Evolutionary conservation across 2,113 vertebrate genomes (phyloP).

Genomic region (Tretioscincus oriximinensis): DNA sequence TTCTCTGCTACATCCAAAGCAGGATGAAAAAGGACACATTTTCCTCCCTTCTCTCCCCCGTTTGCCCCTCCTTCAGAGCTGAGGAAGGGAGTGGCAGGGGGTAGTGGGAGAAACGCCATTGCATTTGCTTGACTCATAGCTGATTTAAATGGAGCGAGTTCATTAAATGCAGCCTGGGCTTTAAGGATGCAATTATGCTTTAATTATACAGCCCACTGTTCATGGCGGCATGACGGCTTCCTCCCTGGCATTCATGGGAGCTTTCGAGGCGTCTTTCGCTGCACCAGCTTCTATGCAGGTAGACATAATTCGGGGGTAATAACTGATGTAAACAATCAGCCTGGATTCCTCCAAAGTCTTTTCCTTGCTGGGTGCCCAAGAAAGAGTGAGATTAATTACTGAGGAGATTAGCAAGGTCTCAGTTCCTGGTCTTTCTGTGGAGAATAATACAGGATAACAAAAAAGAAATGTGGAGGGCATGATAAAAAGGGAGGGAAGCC

Average conservation of each 20-base stretch:
- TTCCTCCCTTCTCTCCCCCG: slow-evolving; percentile 1
- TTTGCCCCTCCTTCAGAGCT: not conserved
- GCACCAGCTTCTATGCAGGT: not conserved
- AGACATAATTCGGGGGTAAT: not conserved
- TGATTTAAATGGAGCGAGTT: slow-evolving; percentile 35
- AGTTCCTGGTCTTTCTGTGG: not conserved
- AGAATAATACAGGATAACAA: slow-evolving; percentile 6
- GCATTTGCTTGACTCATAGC: slow-evolving; percentile 29
- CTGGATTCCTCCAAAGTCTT: not conserved
- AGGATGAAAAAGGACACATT: slow-evolving; percentile 46
- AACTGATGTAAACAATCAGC: not conserved
- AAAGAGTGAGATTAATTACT: slow-evolving; percentile 3
- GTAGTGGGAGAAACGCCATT: slow-evolving; percentile 16
- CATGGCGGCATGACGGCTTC: not conserved
- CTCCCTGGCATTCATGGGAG: not conserved
- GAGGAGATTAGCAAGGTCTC: not conserved
- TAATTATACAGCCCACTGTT: slow-evolving; percentile 34
- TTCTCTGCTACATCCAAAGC: slow-evolving; percentile 24
- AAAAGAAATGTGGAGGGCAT: not conserved
- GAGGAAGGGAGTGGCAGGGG: not conserved
- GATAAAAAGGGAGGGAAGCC: not conserved
- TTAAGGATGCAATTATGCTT: slow-evolving; percentile 27
- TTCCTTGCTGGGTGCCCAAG: not conserved
- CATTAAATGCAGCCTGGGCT: not conserved
- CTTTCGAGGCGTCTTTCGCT: not conserved